Conservation (phyloP, 2,113 vertebrate genomes). For the Hylia prasina region DNA sequence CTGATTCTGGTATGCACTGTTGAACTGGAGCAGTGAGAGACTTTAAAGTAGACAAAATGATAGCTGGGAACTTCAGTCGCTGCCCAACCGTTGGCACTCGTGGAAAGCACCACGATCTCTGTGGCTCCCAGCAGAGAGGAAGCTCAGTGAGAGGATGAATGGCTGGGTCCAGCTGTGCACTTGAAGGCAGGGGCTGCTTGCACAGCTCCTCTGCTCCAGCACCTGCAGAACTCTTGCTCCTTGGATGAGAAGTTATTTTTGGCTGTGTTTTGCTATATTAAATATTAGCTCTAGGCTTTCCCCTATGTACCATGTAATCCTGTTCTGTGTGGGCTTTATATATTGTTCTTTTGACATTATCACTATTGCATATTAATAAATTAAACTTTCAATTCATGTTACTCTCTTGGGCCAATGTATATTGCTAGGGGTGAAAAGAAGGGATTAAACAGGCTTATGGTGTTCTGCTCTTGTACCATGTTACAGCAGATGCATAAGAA, state of each 20-base stretch:
- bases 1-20: background rate
- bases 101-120: accelerated
- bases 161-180: background rate
- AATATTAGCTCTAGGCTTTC: slow-evolving; percentile 63
- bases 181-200: background rate
- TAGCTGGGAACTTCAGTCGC: background rate
- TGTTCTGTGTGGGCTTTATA: slow-evolving; percentile 40
- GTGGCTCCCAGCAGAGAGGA: background rate
- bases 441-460: slow-evolving; percentile 37
- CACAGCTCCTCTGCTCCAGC: background rate
- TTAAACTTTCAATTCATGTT: slow-evolving; percentile 51
- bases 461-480: slow-evolving; percentile 8
- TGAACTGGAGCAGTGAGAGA: background rate
- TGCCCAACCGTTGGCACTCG: background rate
- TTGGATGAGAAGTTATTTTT: slow-evolving; percentile 45
- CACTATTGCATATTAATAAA: slow-evolving; percentile 60
- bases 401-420: slow-evolving; percentile 40
- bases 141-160: background rate
- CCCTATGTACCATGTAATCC: slow-evolving; percentile 27
- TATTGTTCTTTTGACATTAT: slow-evolving; percentile 64
- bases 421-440: slow-evolving; percentile 52
- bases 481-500: background rate
- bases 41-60: background rate
- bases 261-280: slow-evolving; percentile 52
- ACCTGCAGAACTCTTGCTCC: background rate